Base-by-base conservation (phyloP, 2,888 invertebrate species). In the Mycalesis mineus region DNA sequence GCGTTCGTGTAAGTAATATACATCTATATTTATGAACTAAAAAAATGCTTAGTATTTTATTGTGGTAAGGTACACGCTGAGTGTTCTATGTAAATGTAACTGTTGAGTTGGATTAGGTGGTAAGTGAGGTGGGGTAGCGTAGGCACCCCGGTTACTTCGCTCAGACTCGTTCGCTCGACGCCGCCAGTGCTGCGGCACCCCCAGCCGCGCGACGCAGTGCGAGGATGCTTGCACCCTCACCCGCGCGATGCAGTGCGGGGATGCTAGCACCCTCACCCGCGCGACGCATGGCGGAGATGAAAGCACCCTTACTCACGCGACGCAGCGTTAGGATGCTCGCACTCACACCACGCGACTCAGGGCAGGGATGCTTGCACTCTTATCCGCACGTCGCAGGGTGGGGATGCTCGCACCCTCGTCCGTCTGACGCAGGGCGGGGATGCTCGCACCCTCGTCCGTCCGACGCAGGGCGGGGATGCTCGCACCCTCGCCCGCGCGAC, bases 81-180 rank as follows among this genome's bases (percentile, higher is more conserved):
- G 83, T 86, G 84, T 86, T 85, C 78, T 82, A 78, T 80, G 77
- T 82, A 82, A 84, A 80, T 87, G 84, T 86, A 85, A 74, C 86
- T 83, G 79, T 83, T 85, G 80, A 84, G 83, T 86, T 85, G 76
- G 80, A 80, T 71, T 82, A 84, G 75, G 69, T 69, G 50, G 60
- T 82, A 85, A 84, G 80, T 65, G 63, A 66, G 48, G 28, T 45
- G 15, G 17, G 40, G 37, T 7, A 57, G 63, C 64, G 39, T 59
- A 54, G 63, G 39, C 70, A 79, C 73, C 73, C 69, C 79, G 82
- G 84, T 82, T 77, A 63, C 70, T 83, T 84, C 84, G 86, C 83
- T 86, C 84, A 82, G 82, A 82, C 82, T 80, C 84, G 78, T 77
- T 75, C 75, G 77, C 36, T n/a, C 17, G 29, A 42, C 13, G 36